Percentiles rank a stretch among this genome's conserved stretches.
Conservation (phyloP, 2,888 invertebrate genomes). For the Encarsia formosa region DNA sequence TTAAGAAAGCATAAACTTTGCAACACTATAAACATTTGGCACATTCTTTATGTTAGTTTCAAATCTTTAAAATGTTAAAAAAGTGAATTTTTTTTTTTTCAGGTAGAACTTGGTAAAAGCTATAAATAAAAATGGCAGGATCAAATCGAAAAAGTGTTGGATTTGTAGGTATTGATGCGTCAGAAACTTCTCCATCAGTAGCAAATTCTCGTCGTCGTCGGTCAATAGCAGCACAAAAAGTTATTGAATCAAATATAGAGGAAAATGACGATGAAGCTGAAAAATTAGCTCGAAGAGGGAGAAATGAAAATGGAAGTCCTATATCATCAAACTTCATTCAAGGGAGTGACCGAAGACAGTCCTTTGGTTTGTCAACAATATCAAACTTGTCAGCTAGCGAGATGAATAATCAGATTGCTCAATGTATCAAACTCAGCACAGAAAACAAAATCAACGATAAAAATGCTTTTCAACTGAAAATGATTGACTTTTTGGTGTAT, state of each 20-base stretch:
- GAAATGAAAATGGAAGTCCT: conserved; percentile 17
- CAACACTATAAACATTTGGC: no score
- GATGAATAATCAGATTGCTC: conserved; percentile 37
- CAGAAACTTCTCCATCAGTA: conserved; percentile 6
- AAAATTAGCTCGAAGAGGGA: conserved; percentile 31
- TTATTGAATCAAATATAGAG: conserved; percentile 13
- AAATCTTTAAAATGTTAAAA: no score
- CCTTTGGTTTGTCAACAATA: conserved; percentile 32
- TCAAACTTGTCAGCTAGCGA: conserved; percentile 34
- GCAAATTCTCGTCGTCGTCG: conserved; percentile 36
- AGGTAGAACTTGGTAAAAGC: no score
- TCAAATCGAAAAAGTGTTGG: conserved; percentile 25
- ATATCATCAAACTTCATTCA: conserved; percentile 1
- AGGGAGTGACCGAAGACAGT: conserved; percentile 31
- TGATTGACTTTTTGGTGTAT: conserved; percentile 81
- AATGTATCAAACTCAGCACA: conserved; percentile 41
- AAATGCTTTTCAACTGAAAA: conserved; percentile 83
- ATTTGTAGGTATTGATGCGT: conserved; percentile 15
- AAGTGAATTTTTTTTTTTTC: no score
- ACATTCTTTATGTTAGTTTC: no score
- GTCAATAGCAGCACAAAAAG: conserved; percentile 28
- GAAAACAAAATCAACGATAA: conserved; percentile 74
- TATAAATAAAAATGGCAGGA: conserved; percentile 23
- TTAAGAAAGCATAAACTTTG: no score
- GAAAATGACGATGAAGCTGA: conserved; percentile 45